phyloP scores from a whole-genome alignment of 2,113 vertebrate genomes.

The Entosphenus tridentatus region DNA sequence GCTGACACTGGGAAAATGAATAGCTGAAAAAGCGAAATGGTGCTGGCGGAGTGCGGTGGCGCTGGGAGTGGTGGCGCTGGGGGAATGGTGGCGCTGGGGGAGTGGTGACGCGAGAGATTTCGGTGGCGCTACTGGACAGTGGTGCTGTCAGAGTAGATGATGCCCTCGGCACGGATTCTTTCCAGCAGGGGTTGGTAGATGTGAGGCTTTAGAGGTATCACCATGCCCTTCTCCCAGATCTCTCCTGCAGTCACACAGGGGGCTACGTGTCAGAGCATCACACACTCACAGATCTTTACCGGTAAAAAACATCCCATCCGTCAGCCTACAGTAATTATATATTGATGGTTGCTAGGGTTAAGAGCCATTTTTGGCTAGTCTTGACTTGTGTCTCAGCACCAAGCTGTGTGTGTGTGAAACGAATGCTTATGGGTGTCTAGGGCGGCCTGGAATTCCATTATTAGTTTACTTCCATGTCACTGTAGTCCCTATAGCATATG shows the following conservation, averaged over 20 bases:
- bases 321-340: neutral
- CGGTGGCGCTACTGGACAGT: slow-evolving; percentile 12
- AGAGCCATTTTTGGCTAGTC: too few relatives aligned
- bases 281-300: slow-evolving; percentile 8
- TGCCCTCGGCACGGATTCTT: slow-evolving; percentile 49
- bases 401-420: neutral
- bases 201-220: slow-evolving; percentile 51
- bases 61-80: too few relatives aligned
- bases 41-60: too few relatives aligned
- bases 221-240: slow-evolving; percentile 49
- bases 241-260: slow-evolving; percentile 33
- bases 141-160: slow-evolving; percentile 36
- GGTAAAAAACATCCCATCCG: slow-evolving; percentile 1
- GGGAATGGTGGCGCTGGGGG: too few relatives aligned
- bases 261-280: neutral
- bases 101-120: too few relatives aligned
- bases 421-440: too few relatives aligned
- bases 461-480: too few relatives aligned
- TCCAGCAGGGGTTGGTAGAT: slow-evolving; percentile 51
- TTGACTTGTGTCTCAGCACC: too few relatives aligned
- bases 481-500: too few relatives aligned
- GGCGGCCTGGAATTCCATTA: too few relatives aligned
- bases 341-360: neutral
- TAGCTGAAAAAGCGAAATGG: too few relatives aligned
- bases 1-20: too few relatives aligned